phyloP scores from a whole-genome alignment of 2,113 vertebrate genomes.

The Terrapene triunguis region DNA sequence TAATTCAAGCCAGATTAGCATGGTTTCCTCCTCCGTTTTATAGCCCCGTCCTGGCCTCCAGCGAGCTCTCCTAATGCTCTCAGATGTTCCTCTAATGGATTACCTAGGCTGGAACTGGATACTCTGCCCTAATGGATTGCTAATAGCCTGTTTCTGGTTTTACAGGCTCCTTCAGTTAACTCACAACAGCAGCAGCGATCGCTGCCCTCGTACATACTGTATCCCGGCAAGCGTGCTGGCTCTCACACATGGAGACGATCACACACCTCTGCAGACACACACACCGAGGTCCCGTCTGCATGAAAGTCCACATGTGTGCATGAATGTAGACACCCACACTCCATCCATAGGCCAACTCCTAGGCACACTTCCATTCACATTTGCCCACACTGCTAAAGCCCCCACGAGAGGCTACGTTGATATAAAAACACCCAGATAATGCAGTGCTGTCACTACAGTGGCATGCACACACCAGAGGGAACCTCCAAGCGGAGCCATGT shows the following conservation, averaged over 20 bases:
- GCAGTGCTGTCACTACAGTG: too few species aligned
- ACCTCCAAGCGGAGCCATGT: neutral
- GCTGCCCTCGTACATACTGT: neutral
- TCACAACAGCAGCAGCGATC: neutral
- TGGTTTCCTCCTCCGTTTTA: slow-evolving; percentile 78
- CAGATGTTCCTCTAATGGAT: slow-evolving; percentile 83
- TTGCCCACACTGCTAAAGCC: neutral
- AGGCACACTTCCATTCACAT: neutral
- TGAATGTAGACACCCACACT: neutral
- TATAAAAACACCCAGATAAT: neutral
- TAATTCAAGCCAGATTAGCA: slow-evolving; percentile 80
- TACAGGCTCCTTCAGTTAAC: slow-evolving; percentile 79
- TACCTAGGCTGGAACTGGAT: slow-evolving; percentile 83
- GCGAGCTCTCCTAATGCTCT: slow-evolving; percentile 76
- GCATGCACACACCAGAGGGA: neutral
- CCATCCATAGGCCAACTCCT: neutral
- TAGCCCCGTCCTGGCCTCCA: slow-evolving; percentile 77
- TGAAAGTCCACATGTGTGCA: neutral
- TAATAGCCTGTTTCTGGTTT: slow-evolving; percentile 87
- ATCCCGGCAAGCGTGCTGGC: neutral
- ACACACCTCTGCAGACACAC: neutral
- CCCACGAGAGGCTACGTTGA: neutral
- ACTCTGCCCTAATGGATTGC: slow-evolving; percentile 83
- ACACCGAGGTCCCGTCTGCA: neutral
- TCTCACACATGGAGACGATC: neutral